Conservation (phyloP, 2,888 invertebrate genomes). For the Ormia ochracea region DNA sequence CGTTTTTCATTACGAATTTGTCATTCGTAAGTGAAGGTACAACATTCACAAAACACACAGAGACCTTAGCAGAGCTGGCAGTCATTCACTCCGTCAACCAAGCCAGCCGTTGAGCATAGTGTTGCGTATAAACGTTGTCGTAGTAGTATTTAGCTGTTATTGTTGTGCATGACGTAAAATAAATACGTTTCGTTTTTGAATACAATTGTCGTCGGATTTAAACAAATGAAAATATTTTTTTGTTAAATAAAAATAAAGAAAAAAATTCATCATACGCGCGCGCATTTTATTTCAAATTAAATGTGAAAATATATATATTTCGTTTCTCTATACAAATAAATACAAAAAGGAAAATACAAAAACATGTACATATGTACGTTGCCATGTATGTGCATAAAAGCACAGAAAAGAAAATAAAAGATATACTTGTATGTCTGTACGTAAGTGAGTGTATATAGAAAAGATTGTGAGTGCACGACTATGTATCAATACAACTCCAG, state of each 20-base stretch:
- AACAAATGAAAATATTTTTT: constrained; percentile 32
- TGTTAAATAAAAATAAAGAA: constrained; percentile 9
- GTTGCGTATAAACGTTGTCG: constrained; percentile 2
- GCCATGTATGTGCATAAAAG: no score
- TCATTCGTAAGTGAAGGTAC: constrained; percentile 76
- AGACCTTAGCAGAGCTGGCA: constrained; percentile 39
- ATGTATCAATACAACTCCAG: constrained; percentile 30
- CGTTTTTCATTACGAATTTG: constrained; percentile 74
- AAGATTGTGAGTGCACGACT: constrained; percentile 6
- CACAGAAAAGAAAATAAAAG: neutral
- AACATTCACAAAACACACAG: constrained; percentile 67
- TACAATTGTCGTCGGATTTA: constrained; percentile 51
- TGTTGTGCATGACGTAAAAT: constrained; percentile 34
- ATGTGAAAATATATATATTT: constrained; percentile 28
- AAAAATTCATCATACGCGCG: constrained; percentile 46
- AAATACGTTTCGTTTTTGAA: constrained; percentile 30
- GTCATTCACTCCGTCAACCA: constrained; percentile 44
- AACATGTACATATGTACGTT: neutral
- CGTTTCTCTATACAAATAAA: constrained; percentile 45
- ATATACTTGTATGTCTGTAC: no score
- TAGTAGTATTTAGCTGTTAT: constrained; percentile 39
- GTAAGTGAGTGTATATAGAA: neutral
- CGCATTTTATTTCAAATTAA: constrained; percentile 53
- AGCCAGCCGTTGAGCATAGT: neutral
- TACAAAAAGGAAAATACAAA: constrained; percentile 8